A percentile compares a stretch with the other conserved stretches of the same genome.
phyloP scores from a whole-genome alignment of 2,113 vertebrate species.

The Alces alces region DNA sequence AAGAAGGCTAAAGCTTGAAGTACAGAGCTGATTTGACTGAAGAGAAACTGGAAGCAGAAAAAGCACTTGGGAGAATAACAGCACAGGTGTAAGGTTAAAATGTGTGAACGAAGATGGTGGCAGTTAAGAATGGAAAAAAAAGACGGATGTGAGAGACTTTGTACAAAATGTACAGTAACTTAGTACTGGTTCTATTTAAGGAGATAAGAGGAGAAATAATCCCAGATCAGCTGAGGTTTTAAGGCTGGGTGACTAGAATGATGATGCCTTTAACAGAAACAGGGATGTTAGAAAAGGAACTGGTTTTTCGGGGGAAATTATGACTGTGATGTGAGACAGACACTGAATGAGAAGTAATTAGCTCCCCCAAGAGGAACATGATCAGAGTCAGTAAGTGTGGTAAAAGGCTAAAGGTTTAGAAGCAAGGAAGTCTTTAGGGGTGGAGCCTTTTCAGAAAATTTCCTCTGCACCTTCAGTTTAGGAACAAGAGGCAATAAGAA shows the following conservation, averaged over 20 bases:
- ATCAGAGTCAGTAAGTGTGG: not conserved
- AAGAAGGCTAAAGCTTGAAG: not conserved
- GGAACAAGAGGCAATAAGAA: not conserved
- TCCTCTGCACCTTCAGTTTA: not conserved
- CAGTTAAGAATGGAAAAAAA: not conserved
- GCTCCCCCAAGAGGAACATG: not conserved
- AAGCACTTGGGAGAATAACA: not conserved
- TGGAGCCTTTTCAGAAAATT: not conserved
- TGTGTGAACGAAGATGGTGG: not conserved
- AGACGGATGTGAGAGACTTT: not conserved
- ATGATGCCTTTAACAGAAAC: constrained; percentile 20
- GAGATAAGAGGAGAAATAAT: constrained; percentile 15
- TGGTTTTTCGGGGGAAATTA: constrained; percentile 12
- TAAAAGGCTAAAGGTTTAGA: not conserved
- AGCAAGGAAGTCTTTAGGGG: not conserved
- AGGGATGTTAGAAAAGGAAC: constrained; percentile 61
- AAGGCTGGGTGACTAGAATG: constrained; percentile 4
- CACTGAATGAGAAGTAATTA: constrained; percentile 22
- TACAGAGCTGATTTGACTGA: not conserved
- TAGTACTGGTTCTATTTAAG: not conserved
- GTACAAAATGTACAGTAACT: not conserved
- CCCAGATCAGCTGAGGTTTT: constrained; percentile 26
- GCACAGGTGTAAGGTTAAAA: not conserved
- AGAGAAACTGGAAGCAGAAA: not conserved
- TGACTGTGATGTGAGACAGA: constrained; percentile 29